Evolutionary conservation across 1,140 invertebrate species (phyloP), one percentile per base, ranked within the genome.

Genomic region (Drosophila leontia): DNA sequence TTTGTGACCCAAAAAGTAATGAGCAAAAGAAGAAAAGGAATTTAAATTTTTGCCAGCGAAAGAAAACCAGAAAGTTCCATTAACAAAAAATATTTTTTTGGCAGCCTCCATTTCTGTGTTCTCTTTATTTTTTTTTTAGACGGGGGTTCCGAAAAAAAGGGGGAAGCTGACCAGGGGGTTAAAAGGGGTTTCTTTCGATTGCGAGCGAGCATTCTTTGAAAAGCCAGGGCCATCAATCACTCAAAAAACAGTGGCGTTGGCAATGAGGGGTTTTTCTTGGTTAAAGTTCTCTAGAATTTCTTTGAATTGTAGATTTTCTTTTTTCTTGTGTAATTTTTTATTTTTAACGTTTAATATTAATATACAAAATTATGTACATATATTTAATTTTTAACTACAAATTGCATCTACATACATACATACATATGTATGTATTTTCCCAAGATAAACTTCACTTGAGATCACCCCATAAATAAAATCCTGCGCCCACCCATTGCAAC

Each of bases 61-160:
- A 85, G 83, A 85, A 86, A 82, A 82, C 82, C 82, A 86, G 83
- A 85, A 85, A 86, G 82, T 85, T 85, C 82, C 83, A 86, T 86
- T 86, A 84, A 85, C 82, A 76, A 81, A 67, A 85, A 82, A 85
- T 78, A 85, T 87, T 85, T 85, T 83, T 86, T 85, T 82, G 82
- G 79, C 83, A 85, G 82, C 82, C 82, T 84, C 82, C 69, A 87
- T 83, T 64, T 77, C 50, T 42, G 51, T 57, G 42, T 50, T 63
- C 65, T 68, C 44, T 70, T 87, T 63, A 74, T 65, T 85, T 63
- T 67, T 55, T 50, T 58, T n/a, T n/a, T n/a, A 51, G 69, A 44
- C n/a, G 60, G 39, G 23, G 34, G 34, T 55, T 39, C 51, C 51
- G 13, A 23, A 56, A 23, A 56, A 56, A 26, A 47, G 53, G 45